Evolutionary conservation across 2,797 vertebrate species (phyloP).

Genomic region (Clarias pachynema): DNA sequence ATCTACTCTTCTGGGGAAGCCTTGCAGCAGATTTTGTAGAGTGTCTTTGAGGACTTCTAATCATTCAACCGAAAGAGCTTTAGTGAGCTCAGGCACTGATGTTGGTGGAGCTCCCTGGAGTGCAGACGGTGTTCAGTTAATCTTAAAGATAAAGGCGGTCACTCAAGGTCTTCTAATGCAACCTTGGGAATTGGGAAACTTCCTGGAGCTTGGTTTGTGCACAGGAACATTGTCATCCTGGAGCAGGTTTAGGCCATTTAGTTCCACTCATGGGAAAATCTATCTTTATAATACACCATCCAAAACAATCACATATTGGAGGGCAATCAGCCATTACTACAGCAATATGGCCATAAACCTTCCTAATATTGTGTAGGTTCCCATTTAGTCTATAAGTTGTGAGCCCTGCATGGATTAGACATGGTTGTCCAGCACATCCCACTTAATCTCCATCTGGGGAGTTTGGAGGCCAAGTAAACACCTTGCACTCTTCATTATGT

Average conservation of each 20-base stretch:
- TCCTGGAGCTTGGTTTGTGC: neutral
- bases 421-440: no score
- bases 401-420: no score
- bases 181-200: neutral
- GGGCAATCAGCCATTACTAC: no score
- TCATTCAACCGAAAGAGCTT: neutral
- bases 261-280: neutral
- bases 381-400: no score
- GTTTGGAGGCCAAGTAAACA: no score
- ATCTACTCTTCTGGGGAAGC: neutral
- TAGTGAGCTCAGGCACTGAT: neutral
- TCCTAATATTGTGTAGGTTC: no score
- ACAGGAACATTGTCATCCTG: neutral
- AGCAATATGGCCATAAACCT: no score
- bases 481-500: no score
- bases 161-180: neutral
- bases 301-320: no score
- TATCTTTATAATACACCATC: neutral
- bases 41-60: neutral
- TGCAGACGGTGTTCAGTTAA: neutral
- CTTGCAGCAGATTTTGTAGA: neutral
- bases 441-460: no score
- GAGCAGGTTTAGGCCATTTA: neutral
- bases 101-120: no score
- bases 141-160: neutral